Conservation (phyloP, 1,140 invertebrate species). For the Papilio aristodemus region DNA sequence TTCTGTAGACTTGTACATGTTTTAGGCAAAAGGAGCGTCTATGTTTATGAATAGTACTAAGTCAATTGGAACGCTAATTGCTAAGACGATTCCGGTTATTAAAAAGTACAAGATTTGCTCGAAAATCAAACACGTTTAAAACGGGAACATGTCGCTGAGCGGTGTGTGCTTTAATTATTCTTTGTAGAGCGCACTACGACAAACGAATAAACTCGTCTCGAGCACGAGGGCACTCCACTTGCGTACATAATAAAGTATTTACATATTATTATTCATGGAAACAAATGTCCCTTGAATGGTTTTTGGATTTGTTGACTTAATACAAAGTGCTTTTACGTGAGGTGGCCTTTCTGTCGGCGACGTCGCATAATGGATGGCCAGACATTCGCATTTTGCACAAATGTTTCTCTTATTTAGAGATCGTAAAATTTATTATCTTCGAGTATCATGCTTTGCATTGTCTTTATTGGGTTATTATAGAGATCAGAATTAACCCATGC, state of each 20-base stretch:
- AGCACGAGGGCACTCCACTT: slow-evolving; percentile 37
- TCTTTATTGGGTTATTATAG: slow-evolving; percentile 55
- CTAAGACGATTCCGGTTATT: background rate
- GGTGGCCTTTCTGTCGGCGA: slow-evolving; percentile 60
- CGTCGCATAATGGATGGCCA: slow-evolving; percentile 58
- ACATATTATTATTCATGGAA: slow-evolving; percentile 72
- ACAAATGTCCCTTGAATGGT: slow-evolving; percentile 72
- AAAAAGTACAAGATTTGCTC: slow-evolving; percentile 17
- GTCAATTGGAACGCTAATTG: background rate
- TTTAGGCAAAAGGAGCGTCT: too few relatives aligned
- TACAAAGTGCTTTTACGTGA: slow-evolving; percentile 71
- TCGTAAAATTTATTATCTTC: slow-evolving; percentile 61
- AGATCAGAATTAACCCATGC: slow-evolving; percentile 10
- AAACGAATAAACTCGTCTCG: slow-evolving; percentile 17
- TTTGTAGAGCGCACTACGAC: slow-evolving; percentile 20
- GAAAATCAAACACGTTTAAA: slow-evolving; percentile 8
- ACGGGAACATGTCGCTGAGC: background rate
- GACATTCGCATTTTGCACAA: slow-evolving; percentile 61
- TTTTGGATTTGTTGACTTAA: slow-evolving; percentile 75
- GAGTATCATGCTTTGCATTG: slow-evolving; percentile 48
- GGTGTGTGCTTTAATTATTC: slow-evolving; percentile 26
- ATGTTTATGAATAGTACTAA: too few relatives aligned
- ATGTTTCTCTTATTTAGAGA: slow-evolving; percentile 65
- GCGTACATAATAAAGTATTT: slow-evolving; percentile 64
- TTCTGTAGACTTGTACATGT: too few relatives aligned